Evolutionary conservation across 1,140 invertebrate genomes (phyloP), one percentile per base, ranked within the genome.

Genomic region (Neelides sp.): DNA sequence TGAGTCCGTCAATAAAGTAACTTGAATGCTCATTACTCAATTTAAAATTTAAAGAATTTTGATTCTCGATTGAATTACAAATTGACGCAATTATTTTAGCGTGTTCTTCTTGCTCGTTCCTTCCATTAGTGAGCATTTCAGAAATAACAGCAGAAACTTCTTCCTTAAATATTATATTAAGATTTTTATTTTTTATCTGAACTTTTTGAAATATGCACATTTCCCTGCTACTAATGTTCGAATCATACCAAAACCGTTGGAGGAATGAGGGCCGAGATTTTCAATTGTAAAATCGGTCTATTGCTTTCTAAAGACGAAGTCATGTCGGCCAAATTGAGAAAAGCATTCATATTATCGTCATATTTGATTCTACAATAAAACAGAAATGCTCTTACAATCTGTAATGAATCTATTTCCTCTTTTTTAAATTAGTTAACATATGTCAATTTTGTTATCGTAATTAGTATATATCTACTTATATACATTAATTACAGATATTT

Each of bases 211-310:
- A 19, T 48, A 43, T 43, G 41, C 15, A 27, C 41, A 43, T 43
- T 7, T 5, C 5, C n/a, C n/a, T n/a, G n/a, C n/a, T n/a, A n/a
- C n/a, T n/a, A n/a, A n/a, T n/a, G n/a, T n/a, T 12, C 20, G 30
- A 46, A 30, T 26, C 17, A 34, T 59, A 67, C 66, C 57, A 68
- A 46, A n/a, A 61, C 48, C 24, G 58, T 51, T 20, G 64, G 55
- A 3, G 65, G 61, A 20, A 67, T 59, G 20, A 66, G 43, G 7
- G 64, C 64, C 10, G 66, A 66, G 3, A 63, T 48, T 53, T 68
- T 68, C 0, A 64, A 57, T 54, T 68, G 66, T 2, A 64, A 39
- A 46, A 63, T 58, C 2, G 64, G 58, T 1, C 53, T 50, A 1
- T 41, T 46, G 32, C 57, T 54, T 8, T 61, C 64, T 26, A 62